A percentile compares a stretch with the other conserved stretches of the same genome.
Evolutionary conservation across 2,113 vertebrate species (phyloP).

Genomic region (Alligator mississippiensis): DNA sequence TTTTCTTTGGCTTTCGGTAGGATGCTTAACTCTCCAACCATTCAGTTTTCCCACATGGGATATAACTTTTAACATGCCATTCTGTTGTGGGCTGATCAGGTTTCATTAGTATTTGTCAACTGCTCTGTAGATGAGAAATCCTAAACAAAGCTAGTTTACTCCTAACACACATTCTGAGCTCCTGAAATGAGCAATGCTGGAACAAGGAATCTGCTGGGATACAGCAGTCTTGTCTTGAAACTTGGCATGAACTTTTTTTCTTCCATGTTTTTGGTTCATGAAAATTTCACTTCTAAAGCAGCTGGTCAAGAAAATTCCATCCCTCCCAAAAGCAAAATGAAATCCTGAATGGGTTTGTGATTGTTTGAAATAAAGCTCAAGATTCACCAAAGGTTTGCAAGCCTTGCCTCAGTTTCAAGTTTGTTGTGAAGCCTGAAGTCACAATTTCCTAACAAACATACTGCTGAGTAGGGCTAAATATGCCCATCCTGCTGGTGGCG

Average conservation of each 20-base stretch:
- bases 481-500: accelerated
- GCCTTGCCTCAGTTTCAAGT: background rate
- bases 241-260: background rate
- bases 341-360: background rate
- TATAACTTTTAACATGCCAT: accelerated
- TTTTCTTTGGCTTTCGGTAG: background rate
- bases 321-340: background rate
- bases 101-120: constrained; percentile 11
- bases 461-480: background rate
- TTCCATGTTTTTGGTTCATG: background rate
- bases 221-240: background rate
- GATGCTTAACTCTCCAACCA: background rate
- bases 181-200: constrained; percentile 41
- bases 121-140: background rate
- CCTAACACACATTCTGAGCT: constrained; percentile 38
- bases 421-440: accelerated
- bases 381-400: background rate
- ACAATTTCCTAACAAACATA: background rate
- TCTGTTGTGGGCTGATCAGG: constrained; percentile 12
- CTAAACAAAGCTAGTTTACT: constrained; percentile 27
- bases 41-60: background rate
- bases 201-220: constrained; percentile 45
- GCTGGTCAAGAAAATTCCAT: background rate
- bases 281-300: background rate
- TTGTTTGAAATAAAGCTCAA: background rate